Conservation (phyloP, 1,140 invertebrate genomes). For the Aphaenogaster ashmeadi region DNA sequence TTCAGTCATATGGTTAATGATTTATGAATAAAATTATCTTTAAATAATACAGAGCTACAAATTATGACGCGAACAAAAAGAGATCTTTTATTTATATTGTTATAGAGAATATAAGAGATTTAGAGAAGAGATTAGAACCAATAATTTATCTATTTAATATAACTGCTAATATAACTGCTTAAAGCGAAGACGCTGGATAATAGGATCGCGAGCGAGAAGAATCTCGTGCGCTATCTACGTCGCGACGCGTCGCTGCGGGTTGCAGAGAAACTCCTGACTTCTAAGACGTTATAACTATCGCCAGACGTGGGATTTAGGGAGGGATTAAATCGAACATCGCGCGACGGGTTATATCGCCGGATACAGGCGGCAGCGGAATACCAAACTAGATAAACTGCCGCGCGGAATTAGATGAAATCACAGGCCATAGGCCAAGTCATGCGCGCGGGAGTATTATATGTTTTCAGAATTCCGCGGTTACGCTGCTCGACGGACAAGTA, state of each 20-base stretch:
- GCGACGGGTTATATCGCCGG: conserved; percentile 35
- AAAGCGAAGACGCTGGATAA: background rate
- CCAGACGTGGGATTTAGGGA: conserved; percentile 32
- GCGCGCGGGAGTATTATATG: conserved; percentile 67
- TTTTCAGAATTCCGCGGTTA: conserved; percentile 70
- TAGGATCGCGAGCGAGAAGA: background rate
- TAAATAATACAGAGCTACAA: background rate
- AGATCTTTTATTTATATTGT: background rate
- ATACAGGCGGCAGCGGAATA: conserved; percentile 62
- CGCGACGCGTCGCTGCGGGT: background rate
- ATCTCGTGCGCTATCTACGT: conserved; percentile 30
- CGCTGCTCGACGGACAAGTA: conserved; percentile 28
- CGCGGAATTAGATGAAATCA: conserved; percentile 5
- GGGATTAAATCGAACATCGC: conserved; percentile 67
- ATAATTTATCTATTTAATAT: background rate
- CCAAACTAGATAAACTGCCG: conserved; percentile 72
- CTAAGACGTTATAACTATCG: conserved; percentile 49
- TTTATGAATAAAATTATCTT: background rate
- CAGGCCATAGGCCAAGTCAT: conserved; percentile 66
- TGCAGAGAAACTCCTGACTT: conserved; percentile 19
- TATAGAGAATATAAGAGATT: background rate
- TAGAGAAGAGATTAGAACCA: background rate
- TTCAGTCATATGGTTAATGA: background rate
- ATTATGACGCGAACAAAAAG: background rate
- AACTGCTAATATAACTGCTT: background rate